Conservation (phyloP, 2,797 vertebrate genomes). For the Eleutherodactylus coqui region DNA sequence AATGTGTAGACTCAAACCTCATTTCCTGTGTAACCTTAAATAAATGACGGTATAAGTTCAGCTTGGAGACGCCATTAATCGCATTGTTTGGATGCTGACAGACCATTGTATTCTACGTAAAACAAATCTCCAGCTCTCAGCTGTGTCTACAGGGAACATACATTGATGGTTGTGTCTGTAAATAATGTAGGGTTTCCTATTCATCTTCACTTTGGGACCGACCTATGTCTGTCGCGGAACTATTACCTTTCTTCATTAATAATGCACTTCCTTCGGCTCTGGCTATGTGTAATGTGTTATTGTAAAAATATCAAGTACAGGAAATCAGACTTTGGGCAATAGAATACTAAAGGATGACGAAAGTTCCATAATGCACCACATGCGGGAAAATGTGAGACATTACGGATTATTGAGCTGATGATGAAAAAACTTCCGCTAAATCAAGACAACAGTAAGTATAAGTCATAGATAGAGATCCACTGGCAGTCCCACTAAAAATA, state of each 20-base stretch:
- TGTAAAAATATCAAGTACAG: background rate
- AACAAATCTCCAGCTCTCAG: background rate
- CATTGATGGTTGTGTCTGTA: background rate
- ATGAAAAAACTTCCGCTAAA: background rate
- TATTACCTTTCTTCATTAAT: slow-evolving; percentile 15
- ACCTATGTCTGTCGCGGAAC: background rate
- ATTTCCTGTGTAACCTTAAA: slow-evolving; percentile 29
- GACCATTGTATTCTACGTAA: slow-evolving; percentile 20
- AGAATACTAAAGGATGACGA: background rate
- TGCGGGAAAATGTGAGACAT: background rate
- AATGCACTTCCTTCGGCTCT: background rate
- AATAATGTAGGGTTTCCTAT: background rate
- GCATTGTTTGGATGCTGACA: slow-evolving; percentile 14
- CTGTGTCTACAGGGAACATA: background rate
- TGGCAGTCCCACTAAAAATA: too few species aligned
- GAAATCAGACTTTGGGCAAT: slow-evolving; percentile 11
- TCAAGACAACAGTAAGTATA: background rate
- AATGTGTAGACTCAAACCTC: background rate
- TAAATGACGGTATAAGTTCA: slow-evolving; percentile 23
- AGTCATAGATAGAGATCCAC: too few species aligned
- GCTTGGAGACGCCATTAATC: slow-evolving; percentile 5
- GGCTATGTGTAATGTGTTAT: slow-evolving; percentile 9
- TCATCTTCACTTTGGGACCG: background rate
- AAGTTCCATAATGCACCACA: background rate
- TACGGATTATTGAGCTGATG: background rate